Evolutionary conservation across 2,797 vertebrate genomes (phyloP), one percentile per base, ranked within the genome.

Genomic region (Falco cherrug): DNA sequence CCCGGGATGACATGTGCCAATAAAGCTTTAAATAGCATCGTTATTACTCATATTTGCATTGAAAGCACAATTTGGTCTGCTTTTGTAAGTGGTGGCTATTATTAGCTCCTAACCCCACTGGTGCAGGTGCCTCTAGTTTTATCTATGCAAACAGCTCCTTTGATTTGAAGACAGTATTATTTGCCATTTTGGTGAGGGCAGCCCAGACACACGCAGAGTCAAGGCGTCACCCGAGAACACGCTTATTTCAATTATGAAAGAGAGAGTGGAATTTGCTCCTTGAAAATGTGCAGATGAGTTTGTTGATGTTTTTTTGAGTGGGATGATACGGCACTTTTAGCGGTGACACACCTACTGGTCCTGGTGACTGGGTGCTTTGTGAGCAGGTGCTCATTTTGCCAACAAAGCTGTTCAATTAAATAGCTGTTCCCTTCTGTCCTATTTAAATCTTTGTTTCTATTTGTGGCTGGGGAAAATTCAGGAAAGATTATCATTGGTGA

Each of bases 331-430:
- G 41, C 8, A 6, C 33, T 93, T 80, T 74, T n/a, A 56, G 14
- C 3, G 1, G 6, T 29, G 53, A 75, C 75, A 37, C 47, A 43
- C 21, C 25, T 37, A 64, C 24, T 1, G 1, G 11, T n/a, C 26
- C 53, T 65, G 53, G 33, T 61, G 63, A 43, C 17, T 73, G 50
- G 45, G 13, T 19, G 77, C 20, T 87, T 73, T 60, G 56, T 41
- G 60, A 94, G 78, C 78, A 96, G 87, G 75, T 80, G 74, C 6
- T 93, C 25, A 3, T 64, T 94, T 87, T 74, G 39, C 48, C 12
- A 5, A 16, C 59, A 71, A 54, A 78, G 1, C 10, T 4, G 1
- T 70, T 41, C 4, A 9, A 64, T 61, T 31, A 41, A 85, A 86
- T 59, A 79, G 22, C 20, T 74, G 25, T 43, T 89, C 53, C 65